A percentile compares a stretch with the other conserved stretches of the same genome.
Conservation (phyloP, 2,888 invertebrate genomes). For the Heteromurus nitidus region DNA sequence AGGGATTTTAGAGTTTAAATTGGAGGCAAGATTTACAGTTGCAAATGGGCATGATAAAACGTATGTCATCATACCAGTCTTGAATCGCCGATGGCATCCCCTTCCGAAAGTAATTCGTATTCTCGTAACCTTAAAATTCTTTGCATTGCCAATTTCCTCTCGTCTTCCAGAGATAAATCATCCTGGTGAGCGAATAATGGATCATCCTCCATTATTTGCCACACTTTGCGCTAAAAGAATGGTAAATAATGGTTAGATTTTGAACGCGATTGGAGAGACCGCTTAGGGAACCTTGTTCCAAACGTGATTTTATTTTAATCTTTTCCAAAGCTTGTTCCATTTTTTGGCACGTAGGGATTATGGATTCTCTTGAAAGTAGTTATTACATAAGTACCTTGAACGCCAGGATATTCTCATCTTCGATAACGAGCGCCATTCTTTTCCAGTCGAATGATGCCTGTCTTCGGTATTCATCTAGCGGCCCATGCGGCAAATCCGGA, state of each 20-base stretch:
- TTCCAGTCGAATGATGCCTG: constrained; percentile 92
- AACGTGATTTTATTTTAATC: too few species aligned
- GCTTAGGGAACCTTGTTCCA: too few species aligned
- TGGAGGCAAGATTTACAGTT: too few species aligned
- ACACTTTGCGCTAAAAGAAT: constrained; percentile 78
- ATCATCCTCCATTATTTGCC: constrained; percentile 79
- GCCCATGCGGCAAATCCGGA: constrained; percentile 78
- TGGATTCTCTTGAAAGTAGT: too few species aligned
- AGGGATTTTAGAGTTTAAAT: background rate
- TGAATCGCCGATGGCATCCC: constrained; percentile 67
- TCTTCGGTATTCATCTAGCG: constrained; percentile 86
- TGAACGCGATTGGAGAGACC: background rate
- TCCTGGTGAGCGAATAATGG: constrained; percentile 79
- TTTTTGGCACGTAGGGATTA: too few species aligned
- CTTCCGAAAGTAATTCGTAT: constrained; percentile 79
- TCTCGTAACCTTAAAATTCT: constrained; percentile 82
- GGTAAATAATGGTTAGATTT: background rate
- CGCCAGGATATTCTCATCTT: constrained; percentile 84
- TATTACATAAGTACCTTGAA: constrained; percentile 81
- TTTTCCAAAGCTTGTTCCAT: too few species aligned
- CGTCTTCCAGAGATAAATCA: constrained; percentile 76
- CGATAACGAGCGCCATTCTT: constrained; percentile 85
- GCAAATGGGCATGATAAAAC: too few species aligned
- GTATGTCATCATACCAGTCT: constrained; percentile 67
- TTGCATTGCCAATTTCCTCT: constrained; percentile 79